These are phyloP conservation scores for Tanypteryx hageni DNA, from an alignment of 2,888 invertebrate genomes.

Conservation along the genomic window DNA sequence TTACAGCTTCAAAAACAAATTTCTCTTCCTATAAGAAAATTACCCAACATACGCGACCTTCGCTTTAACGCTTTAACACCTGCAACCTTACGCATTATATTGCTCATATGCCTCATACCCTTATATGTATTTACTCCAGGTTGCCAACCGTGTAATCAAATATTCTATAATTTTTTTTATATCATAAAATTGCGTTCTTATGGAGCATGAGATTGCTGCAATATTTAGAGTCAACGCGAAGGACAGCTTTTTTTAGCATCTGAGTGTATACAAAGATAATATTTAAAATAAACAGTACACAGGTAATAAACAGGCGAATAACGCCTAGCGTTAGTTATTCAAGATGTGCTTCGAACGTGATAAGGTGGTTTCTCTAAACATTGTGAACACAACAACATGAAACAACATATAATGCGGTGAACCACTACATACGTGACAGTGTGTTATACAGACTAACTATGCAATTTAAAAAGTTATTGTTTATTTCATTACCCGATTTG, in stretches of 20 bases:
- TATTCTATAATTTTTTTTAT: too few species aligned
- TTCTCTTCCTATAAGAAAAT: background rate
- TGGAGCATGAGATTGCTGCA: background rate
- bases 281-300: background rate
- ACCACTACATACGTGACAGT: background rate
- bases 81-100: too few species aligned
- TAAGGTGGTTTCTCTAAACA: conserved; percentile 2
- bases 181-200: background rate
- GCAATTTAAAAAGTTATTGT: background rate
- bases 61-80: too few species aligned
- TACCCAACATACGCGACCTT: too few species aligned
- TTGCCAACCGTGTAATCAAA: too few species aligned
- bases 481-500: conserved; percentile 63
- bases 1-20: background rate
- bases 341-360: conserved; percentile 60
- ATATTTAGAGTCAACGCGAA: background rate
- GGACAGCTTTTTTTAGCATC: background rate
- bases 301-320: background rate
- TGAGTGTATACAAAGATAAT: background rate
- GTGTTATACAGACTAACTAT: background rate
- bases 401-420: background rate
- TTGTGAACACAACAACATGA: background rate
- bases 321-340: background rate
- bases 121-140: too few species aligned
- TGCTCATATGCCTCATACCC: too few species aligned